These are phyloP conservation scores for Melinaea menophilus DNA, from an alignment of 2,888 invertebrate species.

Conservation along the genomic window DNA sequence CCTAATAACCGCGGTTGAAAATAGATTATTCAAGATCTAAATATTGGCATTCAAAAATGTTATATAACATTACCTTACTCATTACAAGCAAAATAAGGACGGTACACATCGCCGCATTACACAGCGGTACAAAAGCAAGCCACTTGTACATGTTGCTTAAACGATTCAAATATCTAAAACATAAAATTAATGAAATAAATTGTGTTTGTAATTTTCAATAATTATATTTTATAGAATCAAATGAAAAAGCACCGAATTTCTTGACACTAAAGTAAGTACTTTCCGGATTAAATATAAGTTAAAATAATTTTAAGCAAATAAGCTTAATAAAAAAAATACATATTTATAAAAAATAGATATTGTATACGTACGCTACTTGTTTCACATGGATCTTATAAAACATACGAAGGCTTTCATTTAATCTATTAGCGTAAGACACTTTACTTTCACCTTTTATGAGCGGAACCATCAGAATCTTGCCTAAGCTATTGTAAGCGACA, in stretches of 20 bases:
- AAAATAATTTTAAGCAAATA: too few species aligned
- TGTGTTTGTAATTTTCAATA: too few species aligned
- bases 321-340: not conserved
- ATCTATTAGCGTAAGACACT: slow-evolving; percentile 39
- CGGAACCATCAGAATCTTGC: slow-evolving; percentile 38
- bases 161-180: slow-evolving; percentile 47
- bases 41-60: too few species aligned
- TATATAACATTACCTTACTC: slow-evolving; percentile 44
- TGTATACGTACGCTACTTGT: slow-evolving; percentile 46
- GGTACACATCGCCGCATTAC: slow-evolving; percentile 39
- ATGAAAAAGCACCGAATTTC: too few species aligned
- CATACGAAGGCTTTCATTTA: slow-evolving; percentile 42
- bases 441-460: slow-evolving; percentile 33
- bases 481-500: slow-evolving; percentile 43
- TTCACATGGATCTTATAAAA: slow-evolving; percentile 50
- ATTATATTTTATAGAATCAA: too few species aligned
- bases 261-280: too few species aligned
- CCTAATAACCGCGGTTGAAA: too few species aligned
- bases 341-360: not conserved
- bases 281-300: too few species aligned
- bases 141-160: slow-evolving; percentile 53
- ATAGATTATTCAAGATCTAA: too few species aligned
- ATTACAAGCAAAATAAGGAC: slow-evolving; percentile 50
- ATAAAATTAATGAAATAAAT: not conserved
- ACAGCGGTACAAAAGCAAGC: slow-evolving; percentile 48